Evolutionary conservation across 1,140 invertebrate species (phyloP).

Genomic region (Drosophila micromelanica): DNA sequence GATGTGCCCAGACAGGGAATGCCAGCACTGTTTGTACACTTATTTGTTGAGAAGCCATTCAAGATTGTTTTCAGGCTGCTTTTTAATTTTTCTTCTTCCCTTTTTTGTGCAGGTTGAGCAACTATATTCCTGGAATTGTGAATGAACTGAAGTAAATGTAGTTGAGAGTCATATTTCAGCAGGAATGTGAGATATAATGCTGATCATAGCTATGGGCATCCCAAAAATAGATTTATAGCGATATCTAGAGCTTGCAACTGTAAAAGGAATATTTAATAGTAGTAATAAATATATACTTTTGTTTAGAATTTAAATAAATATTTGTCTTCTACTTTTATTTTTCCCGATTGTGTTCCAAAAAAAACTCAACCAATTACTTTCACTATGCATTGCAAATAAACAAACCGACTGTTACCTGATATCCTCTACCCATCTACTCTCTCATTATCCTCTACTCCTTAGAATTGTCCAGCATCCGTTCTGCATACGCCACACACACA

Average conservation of each 20-base stretch:
- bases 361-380: slow-evolving; percentile 40
- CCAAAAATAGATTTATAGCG: not conserved
- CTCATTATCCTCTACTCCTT: not conserved
- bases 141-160: not conserved
- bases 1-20: slow-evolving; percentile 27
- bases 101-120: slow-evolving; percentile 25
- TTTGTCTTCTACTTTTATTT: too few relatives aligned
- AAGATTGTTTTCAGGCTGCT: slow-evolving; percentile 36
- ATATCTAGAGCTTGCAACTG: not conserved
- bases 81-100: not conserved
- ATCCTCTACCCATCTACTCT: slow-evolving; percentile 12
- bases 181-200: not conserved
- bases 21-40: slow-evolving; percentile 21
- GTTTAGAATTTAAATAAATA: too few relatives aligned
- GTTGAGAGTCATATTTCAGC: slow-evolving; percentile 15
- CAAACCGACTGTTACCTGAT: slow-evolving; percentile 41
- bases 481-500: slow-evolving; percentile 48
- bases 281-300: not conserved
- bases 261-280: too few relatives aligned
- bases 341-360: too few relatives aligned
- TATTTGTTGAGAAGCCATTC: slow-evolving; percentile 17
- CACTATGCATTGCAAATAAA: slow-evolving; percentile 52
- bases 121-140: slow-evolving; percentile 35
- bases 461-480: slow-evolving; percentile 24
- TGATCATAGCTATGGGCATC: too few relatives aligned